phyloP scores from a whole-genome alignment of 37 sponge, comb jelly and placozoan species.

The Tethya wilhelma region DNA sequence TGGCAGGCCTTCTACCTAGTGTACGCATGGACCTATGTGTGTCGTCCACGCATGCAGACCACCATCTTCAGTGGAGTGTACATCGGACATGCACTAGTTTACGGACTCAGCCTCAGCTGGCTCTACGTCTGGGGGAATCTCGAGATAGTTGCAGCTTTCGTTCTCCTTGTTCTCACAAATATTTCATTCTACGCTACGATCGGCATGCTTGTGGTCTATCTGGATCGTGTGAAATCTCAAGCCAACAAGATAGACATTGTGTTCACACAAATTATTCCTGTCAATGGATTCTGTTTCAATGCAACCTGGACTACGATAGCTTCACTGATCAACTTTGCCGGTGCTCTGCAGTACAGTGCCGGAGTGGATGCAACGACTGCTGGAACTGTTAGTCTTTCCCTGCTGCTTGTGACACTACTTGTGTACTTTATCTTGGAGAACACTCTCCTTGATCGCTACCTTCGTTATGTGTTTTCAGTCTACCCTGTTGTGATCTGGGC shows the following conservation, averaged over 20 bases:
- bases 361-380: no score
- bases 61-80: no score
- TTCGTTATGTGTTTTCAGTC: conserved; percentile 6
- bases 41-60: no score
- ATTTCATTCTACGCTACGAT: neutral
- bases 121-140: neutral
- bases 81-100: neutral
- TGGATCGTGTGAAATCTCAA: neutral
- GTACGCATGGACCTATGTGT: no score
- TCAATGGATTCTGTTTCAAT: conserved; percentile 29
- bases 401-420: conserved; percentile 1
- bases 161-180: neutral
- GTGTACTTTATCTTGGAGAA: conserved; percentile 47
- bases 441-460: conserved; percentile 41
- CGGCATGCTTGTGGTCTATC: neutral
- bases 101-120: neutral
- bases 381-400: conserved; percentile 16
- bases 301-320: conserved; percentile 36
- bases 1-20: no score
- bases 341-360: conserved; percentile 14
- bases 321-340: conserved; percentile 26
- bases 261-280: conserved; percentile 9
- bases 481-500: conserved; percentile 55
- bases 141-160: neutral
- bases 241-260: neutral